Conservation (phyloP, 2,888 invertebrate genomes). For the Tinea semifulvella region DNA sequence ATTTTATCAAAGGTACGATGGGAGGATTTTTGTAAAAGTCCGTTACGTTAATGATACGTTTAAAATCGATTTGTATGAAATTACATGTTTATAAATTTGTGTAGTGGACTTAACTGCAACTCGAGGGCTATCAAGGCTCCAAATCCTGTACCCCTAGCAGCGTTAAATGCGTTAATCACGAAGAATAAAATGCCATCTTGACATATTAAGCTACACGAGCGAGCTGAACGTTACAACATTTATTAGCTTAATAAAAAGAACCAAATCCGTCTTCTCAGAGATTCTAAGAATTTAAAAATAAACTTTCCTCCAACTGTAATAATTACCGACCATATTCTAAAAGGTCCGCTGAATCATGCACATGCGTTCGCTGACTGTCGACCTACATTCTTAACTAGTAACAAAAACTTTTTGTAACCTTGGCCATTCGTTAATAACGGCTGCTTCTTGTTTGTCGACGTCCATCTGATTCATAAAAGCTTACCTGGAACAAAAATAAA, state of each 20-base stretch:
- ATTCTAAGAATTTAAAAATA: constrained; percentile 10
- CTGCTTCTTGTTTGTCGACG: background rate
- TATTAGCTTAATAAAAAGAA: too few relatives aligned
- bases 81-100: too few relatives aligned
- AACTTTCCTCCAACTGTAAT: constrained; percentile 28
- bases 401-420: constrained; percentile 19
- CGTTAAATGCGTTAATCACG: too few relatives aligned
- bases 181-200: too few relatives aligned
- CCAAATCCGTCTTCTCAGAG: background rate
- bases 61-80: background rate
- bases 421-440: constrained; percentile 20
- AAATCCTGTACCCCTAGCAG: too few relatives aligned
- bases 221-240: too few relatives aligned
- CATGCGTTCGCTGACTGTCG: constrained; percentile 17
- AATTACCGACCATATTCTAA: constrained; percentile 22
- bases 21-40: background rate
- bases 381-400: constrained; percentile 14
- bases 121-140: too few relatives aligned
- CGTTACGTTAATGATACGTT: constrained; percentile 6
- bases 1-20: constrained; percentile 2
- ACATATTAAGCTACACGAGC: too few relatives aligned
- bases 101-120: background rate
- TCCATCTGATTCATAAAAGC: constrained; percentile 1
- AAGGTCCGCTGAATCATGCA: constrained; percentile 26
- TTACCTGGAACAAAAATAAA: constrained; percentile 10